Base-by-base conservation (phyloP, 2,113 vertebrate species). In the Nibea albiflora region DNA sequence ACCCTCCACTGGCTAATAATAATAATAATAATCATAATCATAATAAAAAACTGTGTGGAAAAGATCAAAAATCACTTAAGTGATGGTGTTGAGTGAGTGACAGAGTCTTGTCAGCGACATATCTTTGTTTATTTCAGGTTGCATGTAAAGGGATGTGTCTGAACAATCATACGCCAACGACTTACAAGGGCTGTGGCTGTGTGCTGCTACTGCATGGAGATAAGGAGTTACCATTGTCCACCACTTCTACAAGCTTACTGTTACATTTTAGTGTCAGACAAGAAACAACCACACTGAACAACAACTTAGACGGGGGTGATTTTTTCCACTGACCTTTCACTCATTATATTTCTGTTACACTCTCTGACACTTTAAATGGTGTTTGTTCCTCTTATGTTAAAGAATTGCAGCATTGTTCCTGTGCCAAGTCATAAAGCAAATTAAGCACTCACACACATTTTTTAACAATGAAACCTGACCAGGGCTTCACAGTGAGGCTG, bases 1-100 rank as follows among this genome's bases (percentile, higher is more conserved):
- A 52, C 69, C 69, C 52, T 60, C 52, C 20, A 65, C 24, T 73
- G 69, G 47, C 31, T 39, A 39, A 39, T 39, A 39, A 39, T 9
- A 39, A 39, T 35, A 35, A 7, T 35, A 35, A 35, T 35, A 35
- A 35, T 35, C 7, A 35, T 35, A 35, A 35, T 35, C 7, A 35
- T 35, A 26, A 26, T 26, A 26, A 26, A 2, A 39, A 39, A 39
- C 35, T 31, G 8, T 35, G 8, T 60, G 26, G n/a, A n/a, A n/a
- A n/a, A n/a, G n/a, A n/a, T n/a, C 1, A 60, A 17, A 58, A 28
- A 14, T 35, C 53, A 56, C 24, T 58, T 15, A 58, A 28, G 24
- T 26, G 24, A 28, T 28, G 28, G 56, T 57, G 6, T 3, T n/a
- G 31, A 35, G 31, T 35, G 28, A 28, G 3, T n/a, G n/a, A n/a